phyloP scores from a whole-genome alignment of 2,888 invertebrate genomes.

The Napeogenes inachia region DNA sequence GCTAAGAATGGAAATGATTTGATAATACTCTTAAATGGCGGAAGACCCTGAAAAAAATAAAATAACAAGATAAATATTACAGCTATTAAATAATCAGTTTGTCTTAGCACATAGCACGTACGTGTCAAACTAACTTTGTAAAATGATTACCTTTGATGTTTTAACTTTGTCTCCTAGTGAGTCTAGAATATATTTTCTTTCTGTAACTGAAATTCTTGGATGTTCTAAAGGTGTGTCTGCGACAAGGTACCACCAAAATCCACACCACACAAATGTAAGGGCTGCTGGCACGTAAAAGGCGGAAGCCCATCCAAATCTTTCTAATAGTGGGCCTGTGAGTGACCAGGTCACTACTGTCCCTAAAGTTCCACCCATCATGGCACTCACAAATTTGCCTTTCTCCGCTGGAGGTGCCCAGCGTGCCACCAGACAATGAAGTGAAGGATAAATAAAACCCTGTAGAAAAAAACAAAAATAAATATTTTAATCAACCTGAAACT shows the following conservation, averaged over 20 bases:
- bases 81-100: slow-evolving; percentile 8
- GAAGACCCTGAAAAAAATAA: slow-evolving; percentile 74
- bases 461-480: slow-evolving; percentile 28
- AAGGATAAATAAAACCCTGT: slow-evolving; percentile 80
- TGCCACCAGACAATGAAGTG: slow-evolving; percentile 81
- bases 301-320: slow-evolving; percentile 80
- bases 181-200: slow-evolving; percentile 79
- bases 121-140: slow-evolving; percentile 18
- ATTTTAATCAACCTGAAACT: neutral
- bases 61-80: slow-evolving; percentile 14
- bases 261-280: slow-evolving; percentile 74
- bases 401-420: slow-evolving; percentile 86
- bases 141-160: slow-evolving; percentile 73
- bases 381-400: slow-evolving; percentile 83
- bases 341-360: slow-evolving; percentile 85
- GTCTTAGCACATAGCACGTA: slow-evolving; percentile 18
- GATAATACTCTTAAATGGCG: slow-evolving; percentile 80
- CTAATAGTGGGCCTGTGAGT: slow-evolving; percentile 80
- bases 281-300: slow-evolving; percentile 81
- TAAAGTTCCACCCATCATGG: slow-evolving; percentile 84
- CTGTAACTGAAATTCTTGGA: slow-evolving; percentile 78
- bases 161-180: slow-evolving; percentile 77
- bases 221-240: slow-evolving; percentile 81
- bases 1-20: slow-evolving; percentile 83
- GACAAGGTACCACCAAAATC: slow-evolving; percentile 80